Conservation (phyloP, 2,113 vertebrate genomes). For the Picathartes gymnocephalus region DNA sequence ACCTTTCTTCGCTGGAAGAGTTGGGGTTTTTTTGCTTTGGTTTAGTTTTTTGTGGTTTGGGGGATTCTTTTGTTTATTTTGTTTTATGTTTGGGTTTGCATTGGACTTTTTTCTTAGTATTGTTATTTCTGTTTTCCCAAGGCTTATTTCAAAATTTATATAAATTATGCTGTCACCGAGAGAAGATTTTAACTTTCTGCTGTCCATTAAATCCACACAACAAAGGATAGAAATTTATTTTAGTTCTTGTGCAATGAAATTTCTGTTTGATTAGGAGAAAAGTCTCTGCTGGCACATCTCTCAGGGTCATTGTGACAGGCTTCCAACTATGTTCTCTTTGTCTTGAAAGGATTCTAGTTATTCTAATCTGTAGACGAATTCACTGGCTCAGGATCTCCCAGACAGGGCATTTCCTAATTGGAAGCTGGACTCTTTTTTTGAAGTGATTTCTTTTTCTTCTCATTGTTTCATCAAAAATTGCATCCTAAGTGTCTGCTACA, state of each 20-base stretch:
- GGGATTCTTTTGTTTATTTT: background rate
- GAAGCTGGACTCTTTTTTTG: background rate
- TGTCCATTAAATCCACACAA: background rate
- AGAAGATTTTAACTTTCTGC: background rate
- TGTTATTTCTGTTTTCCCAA: background rate
- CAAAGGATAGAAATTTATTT: background rate
- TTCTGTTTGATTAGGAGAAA: background rate
- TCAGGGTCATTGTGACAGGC: background rate
- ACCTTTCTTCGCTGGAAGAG: background rate
- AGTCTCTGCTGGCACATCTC: background rate
- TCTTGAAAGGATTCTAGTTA: background rate
- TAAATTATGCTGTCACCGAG: background rate
- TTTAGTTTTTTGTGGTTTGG: background rate
- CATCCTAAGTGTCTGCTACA: background rate
- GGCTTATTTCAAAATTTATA: background rate
- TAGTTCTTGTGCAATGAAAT: background rate
- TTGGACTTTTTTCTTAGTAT: background rate
- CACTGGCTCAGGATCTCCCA: background rate
- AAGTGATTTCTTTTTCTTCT: background rate
- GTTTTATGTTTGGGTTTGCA: background rate
- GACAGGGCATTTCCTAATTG: background rate
- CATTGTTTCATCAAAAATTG: background rate
- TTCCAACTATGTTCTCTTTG: background rate
- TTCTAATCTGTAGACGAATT: background rate
- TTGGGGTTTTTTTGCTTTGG: fast-evolving